These are phyloP conservation scores for Grus americana DNA, from an alignment of 2,113 vertebrate genomes.

Conservation along the genomic window DNA sequence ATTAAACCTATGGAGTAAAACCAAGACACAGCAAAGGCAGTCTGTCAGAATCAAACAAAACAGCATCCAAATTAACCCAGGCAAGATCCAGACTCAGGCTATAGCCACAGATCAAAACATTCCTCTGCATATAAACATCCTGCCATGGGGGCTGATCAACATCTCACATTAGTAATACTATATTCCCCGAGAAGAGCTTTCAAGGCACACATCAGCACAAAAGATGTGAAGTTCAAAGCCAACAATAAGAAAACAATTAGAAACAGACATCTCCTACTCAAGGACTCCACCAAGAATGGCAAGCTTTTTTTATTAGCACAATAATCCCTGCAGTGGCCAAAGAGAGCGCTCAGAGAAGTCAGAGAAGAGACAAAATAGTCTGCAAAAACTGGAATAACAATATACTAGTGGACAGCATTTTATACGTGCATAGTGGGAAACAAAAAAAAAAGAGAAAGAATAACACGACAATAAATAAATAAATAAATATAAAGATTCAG, in stretches of 20 bases:
- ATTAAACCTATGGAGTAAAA: constrained; percentile 17
- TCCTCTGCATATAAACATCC: constrained; percentile 62
- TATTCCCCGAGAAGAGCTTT: constrained; percentile 55
- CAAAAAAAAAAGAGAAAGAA: background rate
- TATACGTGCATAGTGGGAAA: background rate
- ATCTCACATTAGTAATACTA: constrained; percentile 60
- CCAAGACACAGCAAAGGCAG: constrained; percentile 36
- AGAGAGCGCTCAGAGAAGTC: background rate
- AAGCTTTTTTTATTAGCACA: constrained; percentile 61
- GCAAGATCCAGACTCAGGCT: constrained; percentile 14
- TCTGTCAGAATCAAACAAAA: constrained; percentile 54
- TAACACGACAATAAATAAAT: background rate
- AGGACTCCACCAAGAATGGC: constrained; percentile 41
- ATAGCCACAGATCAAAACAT: constrained; percentile 65
- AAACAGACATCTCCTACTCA: constrained; percentile 65
- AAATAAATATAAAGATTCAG: background rate
- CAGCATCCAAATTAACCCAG: constrained; percentile 23
- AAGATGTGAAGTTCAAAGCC: constrained; percentile 71
- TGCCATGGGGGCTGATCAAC: constrained; percentile 45
- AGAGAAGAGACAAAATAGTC: constrained; percentile 18
- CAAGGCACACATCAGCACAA: constrained; percentile 57
- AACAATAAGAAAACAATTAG: constrained; percentile 74
- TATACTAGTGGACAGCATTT: background rate
- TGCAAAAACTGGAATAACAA: constrained; percentile 7
- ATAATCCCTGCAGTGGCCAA: constrained; percentile 36